A percentile compares a stretch with the other conserved stretches of the same genome.
phyloP scores from a whole-genome alignment of 2,888 invertebrate species.

The Drosophila colorata region DNA sequence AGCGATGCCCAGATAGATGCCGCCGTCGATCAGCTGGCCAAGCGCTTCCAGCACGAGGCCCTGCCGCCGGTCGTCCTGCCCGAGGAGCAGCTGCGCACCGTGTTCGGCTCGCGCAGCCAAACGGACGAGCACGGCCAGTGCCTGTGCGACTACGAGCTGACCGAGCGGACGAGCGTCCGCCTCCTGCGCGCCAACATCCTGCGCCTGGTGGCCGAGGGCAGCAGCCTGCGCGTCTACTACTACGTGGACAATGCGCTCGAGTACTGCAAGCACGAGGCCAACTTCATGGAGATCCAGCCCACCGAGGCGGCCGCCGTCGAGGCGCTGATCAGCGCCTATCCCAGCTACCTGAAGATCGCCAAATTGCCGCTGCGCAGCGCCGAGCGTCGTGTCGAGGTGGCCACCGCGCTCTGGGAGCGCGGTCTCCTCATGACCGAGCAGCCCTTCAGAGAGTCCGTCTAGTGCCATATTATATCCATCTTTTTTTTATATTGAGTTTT shows the following conservation, averaged over 20 bases:
- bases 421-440: constrained; percentile 90
- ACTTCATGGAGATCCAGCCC: constrained; percentile 90
- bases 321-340: constrained; percentile 90
- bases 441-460: constrained; percentile 61
- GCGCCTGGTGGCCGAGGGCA: constrained; percentile 88
- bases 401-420: constrained; percentile 92
- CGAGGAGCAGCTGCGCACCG: constrained; percentile 89
- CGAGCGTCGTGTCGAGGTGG: constrained; percentile 89
- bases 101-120: constrained; percentile 90
- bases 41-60: constrained; percentile 93
- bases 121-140: constrained; percentile 87
- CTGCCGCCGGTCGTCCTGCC: constrained; percentile 92
- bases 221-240: constrained; percentile 89
- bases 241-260: constrained; percentile 93
- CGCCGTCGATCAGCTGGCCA: constrained; percentile 94
- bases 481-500: background rate
- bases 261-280: constrained; percentile 93
- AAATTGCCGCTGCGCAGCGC: constrained; percentile 89
- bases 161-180: constrained; percentile 87
- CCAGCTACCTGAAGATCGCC: constrained; percentile 90
- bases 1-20: constrained; percentile 87
- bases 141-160: constrained; percentile 74
- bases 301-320: constrained; percentile 90
- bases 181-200: constrained; percentile 87
- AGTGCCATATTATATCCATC: background rate